These are phyloP conservation scores for Eueides isabella DNA, from an alignment of 1,140 invertebrate species.

Conservation along the genomic window DNA sequence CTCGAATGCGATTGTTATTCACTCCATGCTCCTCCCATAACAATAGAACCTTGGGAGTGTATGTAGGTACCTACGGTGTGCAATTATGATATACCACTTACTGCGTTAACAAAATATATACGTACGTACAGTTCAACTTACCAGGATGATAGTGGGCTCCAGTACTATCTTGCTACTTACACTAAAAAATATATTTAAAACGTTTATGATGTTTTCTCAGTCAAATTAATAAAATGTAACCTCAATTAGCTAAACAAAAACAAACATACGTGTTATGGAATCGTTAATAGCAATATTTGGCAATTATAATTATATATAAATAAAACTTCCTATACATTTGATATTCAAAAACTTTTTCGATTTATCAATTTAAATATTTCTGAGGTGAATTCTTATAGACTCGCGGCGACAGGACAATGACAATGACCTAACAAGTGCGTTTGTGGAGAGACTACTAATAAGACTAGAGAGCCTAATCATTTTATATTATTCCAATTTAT, in stretches of 20 bases:
- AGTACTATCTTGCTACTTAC: background rate
- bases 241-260: too few species aligned
- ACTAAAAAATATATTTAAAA: too few species aligned
- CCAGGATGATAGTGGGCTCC: background rate
- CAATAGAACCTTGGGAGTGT: constrained; percentile 11
- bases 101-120: background rate
- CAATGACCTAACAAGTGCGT: constrained; percentile 11
- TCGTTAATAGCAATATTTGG: too few species aligned
- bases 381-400: constrained; percentile 13
- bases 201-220: too few species aligned
- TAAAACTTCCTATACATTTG: too few species aligned
- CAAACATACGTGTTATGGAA: too few species aligned
- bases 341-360: too few species aligned
- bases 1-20: constrained; percentile 35
- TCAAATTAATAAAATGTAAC: too few species aligned
- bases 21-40: background rate
- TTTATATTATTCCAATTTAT: background rate
- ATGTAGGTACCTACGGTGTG: background rate
- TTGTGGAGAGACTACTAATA: constrained; percentile 8
- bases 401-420: background rate
- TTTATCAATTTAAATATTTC: background rate
- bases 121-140: background rate
- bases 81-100: background rate
- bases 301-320: too few species aligned
- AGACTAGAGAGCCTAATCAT: background rate